phyloP scores from a whole-genome alignment of 2,113 vertebrate species.

The Sphyrna mokarran region DNA sequence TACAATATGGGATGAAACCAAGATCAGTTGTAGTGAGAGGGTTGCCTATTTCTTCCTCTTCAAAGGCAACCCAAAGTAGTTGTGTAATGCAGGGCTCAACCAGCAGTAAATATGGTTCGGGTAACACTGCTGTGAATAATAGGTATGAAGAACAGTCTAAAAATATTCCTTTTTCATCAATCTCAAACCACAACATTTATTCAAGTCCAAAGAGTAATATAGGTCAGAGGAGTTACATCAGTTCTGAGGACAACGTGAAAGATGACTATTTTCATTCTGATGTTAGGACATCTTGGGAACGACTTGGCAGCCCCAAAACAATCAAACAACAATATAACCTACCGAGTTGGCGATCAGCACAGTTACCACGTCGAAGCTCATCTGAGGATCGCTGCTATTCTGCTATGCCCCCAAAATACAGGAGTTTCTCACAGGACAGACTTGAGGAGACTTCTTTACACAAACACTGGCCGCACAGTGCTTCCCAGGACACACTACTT shows the following conservation, averaged over 20 bases:
- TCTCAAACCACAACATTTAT: constrained; percentile 57
- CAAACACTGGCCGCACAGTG: constrained; percentile 75
- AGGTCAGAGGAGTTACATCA: constrained; percentile 49
- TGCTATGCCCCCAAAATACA: constrained; percentile 70
- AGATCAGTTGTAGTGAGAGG: constrained; percentile 52
- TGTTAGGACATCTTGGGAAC: constrained; percentile 50
- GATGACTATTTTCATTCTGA: constrained; percentile 26
- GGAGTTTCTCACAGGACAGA: constrained; percentile 87
- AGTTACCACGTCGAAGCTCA: constrained; percentile 58
- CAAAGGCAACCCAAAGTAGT: constrained; percentile 36
- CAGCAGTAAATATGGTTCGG: constrained; percentile 49
- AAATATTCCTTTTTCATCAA: constrained; percentile 40
- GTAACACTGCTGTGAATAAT: constrained; percentile 44
- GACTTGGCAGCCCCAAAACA: constrained; percentile 53
- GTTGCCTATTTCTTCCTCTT: constrained; percentile 59
- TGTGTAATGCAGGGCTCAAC: constrained; percentile 41
- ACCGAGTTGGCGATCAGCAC: constrained; percentile 81
- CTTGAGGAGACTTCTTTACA: constrained; percentile 59
- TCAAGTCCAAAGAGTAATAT: constrained; percentile 55
- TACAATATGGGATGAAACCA: constrained; percentile 64
- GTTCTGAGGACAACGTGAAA: constrained; percentile 45
- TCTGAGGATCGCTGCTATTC: constrained; percentile 56
- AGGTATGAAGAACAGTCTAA: constrained; percentile 41
- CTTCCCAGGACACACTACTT: constrained; percentile 83
- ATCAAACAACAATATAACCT: constrained; percentile 53